These are phyloP conservation scores for Euplagia quadripunctaria DNA, from an alignment of 2,888 invertebrate genomes.

Conservation along the genomic window DNA sequence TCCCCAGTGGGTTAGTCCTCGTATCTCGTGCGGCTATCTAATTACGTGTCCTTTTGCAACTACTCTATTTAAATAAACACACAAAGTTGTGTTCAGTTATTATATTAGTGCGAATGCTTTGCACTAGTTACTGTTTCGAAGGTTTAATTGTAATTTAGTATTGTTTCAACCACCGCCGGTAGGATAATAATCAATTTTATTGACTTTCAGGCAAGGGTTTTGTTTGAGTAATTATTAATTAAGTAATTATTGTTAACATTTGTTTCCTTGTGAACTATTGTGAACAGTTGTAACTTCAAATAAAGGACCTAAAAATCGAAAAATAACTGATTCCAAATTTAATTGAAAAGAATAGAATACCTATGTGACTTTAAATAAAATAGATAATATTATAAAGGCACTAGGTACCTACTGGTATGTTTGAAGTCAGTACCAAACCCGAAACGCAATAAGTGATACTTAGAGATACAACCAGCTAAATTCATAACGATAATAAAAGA, in stretches of 20 bases:
- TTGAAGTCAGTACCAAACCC: too few relatives aligned
- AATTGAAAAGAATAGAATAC: too few relatives aligned
- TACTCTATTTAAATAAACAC: background rate
- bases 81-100: background rate
- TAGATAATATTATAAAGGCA: too few relatives aligned
- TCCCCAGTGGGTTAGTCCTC: background rate
- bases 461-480: too few relatives aligned
- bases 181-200: background rate
- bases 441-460: too few relatives aligned
- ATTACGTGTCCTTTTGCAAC: slow-evolving; percentile 2
- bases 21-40: background rate
- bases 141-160: background rate
- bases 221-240: background rate
- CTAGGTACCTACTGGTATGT: too few relatives aligned
- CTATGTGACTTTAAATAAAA: too few relatives aligned
- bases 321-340: too few relatives aligned
- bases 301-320: too few relatives aligned
- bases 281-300: too few relatives aligned
- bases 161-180: background rate
- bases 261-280: background rate
- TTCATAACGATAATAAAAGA: too few relatives aligned
- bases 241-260: background rate
- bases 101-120: background rate
- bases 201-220: background rate
- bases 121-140: background rate